Conservation (phyloP, 2,888 invertebrate genomes). For the Eristalis tenax region DNA sequence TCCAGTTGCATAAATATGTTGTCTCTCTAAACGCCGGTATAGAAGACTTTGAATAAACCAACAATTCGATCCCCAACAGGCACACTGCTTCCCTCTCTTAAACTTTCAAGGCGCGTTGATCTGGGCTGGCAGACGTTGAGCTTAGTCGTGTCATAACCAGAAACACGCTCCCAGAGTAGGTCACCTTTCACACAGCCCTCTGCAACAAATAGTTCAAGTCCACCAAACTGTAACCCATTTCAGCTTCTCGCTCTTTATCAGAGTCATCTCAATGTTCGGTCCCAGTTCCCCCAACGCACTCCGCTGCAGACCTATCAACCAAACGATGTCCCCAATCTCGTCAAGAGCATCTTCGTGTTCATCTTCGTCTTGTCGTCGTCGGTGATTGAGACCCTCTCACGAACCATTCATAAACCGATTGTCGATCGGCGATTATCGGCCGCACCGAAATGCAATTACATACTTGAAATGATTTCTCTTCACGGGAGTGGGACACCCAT, state of each 20-base stretch:
- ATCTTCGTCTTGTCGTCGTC: not conserved
- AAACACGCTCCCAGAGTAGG: not conserved
- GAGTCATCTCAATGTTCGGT: not conserved
- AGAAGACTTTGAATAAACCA: no score
- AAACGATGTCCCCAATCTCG: conserved; percentile 18
- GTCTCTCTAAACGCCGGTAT: no score
- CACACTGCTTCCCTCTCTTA: no score
- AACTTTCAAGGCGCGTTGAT: no score
- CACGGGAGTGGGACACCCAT: not conserved
- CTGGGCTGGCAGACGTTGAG: no score
- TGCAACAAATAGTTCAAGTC: not conserved
- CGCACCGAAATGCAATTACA: conserved; percentile 39
- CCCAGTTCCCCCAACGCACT: not conserved
- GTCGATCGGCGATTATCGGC: not conserved
- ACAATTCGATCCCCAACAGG: no score
- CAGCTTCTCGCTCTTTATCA: not conserved
- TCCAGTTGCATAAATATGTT: no score
- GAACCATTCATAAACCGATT: conserved; percentile 34
- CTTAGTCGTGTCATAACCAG: no score
- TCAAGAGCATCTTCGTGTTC: conserved; percentile 5
- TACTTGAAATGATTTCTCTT: conserved; percentile 50
- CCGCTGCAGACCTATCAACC: no score
- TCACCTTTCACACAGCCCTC: not conserved
- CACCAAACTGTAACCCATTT: not conserved
- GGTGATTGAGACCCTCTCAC: not conserved